Evolutionary conservation across 2,888 invertebrate genomes (phyloP).

Genomic region (Phasia obesa): DNA sequence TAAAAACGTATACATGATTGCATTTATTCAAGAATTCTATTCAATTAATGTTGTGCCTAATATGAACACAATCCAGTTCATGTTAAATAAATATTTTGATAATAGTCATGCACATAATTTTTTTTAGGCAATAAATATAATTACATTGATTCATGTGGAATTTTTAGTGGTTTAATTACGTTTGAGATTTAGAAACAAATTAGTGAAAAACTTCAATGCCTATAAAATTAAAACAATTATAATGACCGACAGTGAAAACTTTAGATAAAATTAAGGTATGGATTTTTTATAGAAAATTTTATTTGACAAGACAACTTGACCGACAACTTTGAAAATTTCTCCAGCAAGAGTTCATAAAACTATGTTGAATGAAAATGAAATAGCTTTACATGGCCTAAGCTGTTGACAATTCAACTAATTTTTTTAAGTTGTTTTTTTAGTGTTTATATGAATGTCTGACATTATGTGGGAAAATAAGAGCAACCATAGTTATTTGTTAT

Average conservation of each 20-base stretch:
- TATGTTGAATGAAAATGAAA: too few relatives aligned
- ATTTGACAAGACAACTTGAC: too few relatives aligned
- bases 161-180: constrained; percentile 26
- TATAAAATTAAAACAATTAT: not conserved
- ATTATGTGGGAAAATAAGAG: too few relatives aligned
- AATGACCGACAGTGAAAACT: not conserved
- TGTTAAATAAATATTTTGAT: constrained; percentile 43
- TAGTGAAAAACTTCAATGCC: not conserved
- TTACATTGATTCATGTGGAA: constrained; percentile 3
- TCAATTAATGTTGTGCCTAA: constrained; percentile 45
- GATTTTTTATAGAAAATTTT: too few relatives aligned
- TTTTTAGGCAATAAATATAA: constrained; percentile 9
- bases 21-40: constrained; percentile 29
- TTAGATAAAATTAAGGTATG: too few relatives aligned
- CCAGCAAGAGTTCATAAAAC: too few relatives aligned
- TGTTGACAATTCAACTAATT: too few relatives aligned
- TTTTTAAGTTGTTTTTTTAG: too few relatives aligned
- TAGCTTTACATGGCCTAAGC: too few relatives aligned
- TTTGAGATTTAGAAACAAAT: not conserved
- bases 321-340: too few relatives aligned
- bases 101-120: not conserved
- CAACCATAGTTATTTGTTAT: too few relatives aligned
- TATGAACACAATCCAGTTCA: constrained; percentile 29
- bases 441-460: too few relatives aligned
- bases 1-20: constrained; percentile 11